phyloP scores from a whole-genome alignment of 2,113 vertebrate genomes.

The Malaclemys terrapin region DNA sequence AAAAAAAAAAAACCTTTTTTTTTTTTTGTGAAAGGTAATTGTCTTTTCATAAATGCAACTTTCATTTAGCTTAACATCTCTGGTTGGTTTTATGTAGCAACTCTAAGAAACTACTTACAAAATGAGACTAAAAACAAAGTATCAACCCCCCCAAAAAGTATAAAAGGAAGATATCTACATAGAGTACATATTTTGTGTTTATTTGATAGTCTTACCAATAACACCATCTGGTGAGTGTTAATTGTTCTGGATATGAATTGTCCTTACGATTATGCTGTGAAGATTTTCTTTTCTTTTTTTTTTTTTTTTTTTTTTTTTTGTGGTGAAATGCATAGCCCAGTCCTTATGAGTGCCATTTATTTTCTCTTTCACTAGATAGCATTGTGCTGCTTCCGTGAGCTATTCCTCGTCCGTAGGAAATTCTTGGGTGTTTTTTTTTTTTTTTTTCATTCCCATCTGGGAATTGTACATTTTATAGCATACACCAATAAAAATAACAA shows the following conservation, averaged over 20 bases:
- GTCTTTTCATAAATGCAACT: background rate
- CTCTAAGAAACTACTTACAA: background rate
- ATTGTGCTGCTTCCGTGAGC: constrained; percentile 41
- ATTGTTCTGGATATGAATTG: constrained; percentile 21
- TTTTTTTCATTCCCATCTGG: constrained; percentile 59
- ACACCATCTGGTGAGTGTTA: constrained; percentile 47
- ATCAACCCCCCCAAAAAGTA: background rate
- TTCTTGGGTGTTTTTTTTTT: background rate
- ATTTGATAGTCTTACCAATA: constrained; percentile 49
- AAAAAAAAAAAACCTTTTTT: too few relatives aligned
- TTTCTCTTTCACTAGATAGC: constrained; percentile 22
- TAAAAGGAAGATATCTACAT: background rate
- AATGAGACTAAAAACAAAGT: background rate
- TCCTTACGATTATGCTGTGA: background rate
- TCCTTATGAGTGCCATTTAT: background rate
- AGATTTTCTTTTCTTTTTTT: constrained; percentile 4
- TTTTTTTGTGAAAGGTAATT: background rate
- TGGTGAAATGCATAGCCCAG: constrained; percentile 35
- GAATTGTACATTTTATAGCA: constrained; percentile 47
- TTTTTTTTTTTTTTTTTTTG: background rate
- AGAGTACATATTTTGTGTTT: constrained; percentile 3
- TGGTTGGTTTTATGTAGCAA: constrained; percentile 18
- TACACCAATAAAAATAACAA: constrained; percentile 66
- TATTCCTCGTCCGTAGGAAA: background rate
- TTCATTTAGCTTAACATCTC: background rate